Conservation (phyloP, 2,888 invertebrate species). For the Melinaea menophilus region DNA sequence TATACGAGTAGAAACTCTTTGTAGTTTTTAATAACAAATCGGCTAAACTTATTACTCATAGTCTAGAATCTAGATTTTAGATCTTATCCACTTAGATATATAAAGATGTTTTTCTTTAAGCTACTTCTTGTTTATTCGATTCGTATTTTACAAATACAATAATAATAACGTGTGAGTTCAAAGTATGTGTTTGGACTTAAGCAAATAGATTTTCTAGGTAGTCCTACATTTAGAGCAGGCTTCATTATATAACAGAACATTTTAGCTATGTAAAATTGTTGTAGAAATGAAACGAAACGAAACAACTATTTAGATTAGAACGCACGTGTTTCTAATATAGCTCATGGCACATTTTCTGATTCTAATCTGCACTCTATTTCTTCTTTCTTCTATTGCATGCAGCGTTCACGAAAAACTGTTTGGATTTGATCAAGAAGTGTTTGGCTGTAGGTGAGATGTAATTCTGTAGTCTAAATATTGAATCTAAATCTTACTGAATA, state of each 20-base stretch:
- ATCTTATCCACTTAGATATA: slow-evolving; percentile 21
- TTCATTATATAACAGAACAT: not conserved
- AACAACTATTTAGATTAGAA: slow-evolving; percentile 9
- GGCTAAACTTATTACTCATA: slow-evolving; percentile 18
- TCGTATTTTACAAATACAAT: not conserved
- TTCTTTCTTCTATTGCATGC: slow-evolving; percentile 82
- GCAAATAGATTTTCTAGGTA: not conserved
- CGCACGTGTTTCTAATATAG: slow-evolving; percentile 34
- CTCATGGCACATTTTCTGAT: slow-evolving; percentile 42
- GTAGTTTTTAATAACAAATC: slow-evolving; percentile 22
- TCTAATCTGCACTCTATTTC: slow-evolving; percentile 70
- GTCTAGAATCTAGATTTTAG: slow-evolving; percentile 20
- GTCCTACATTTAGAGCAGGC: not conserved
- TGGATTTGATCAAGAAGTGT: slow-evolving; percentile 87
- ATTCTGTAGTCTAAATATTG: slow-evolving; percentile 20
- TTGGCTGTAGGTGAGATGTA: slow-evolving; percentile 81
- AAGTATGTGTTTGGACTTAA: not conserved
- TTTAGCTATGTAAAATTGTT: not conserved
- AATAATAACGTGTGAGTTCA: not conserved
- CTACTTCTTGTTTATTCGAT: not conserved
- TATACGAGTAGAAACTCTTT: slow-evolving; percentile 19
- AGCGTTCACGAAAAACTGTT: slow-evolving; percentile 89
- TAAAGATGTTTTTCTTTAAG: not conserved
- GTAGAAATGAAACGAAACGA: not conserved
- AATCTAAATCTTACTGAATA: not conserved